Percentiles rank a stretch among this genome's conserved stretches.
These are phyloP conservation scores for Cotesia glomerata DNA, from an alignment of 1,140 invertebrate species.

Conservation along the genomic window DNA sequence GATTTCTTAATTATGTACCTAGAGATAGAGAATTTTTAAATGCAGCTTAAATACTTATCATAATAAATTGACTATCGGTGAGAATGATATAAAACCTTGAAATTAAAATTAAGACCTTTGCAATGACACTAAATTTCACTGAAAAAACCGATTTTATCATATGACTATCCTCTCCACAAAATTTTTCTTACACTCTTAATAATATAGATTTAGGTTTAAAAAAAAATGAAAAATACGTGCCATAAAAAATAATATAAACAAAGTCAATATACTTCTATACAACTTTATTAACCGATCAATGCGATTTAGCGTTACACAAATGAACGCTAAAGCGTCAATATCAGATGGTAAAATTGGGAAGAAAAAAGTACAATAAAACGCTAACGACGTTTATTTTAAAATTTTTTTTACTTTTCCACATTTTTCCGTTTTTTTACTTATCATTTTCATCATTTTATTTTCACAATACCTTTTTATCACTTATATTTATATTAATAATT, in stretches of 20 bases:
- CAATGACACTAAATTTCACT: too few relatives aligned
- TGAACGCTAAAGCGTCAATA: slow-evolving; percentile 53
- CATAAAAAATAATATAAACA: neutral
- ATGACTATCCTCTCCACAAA: too few relatives aligned
- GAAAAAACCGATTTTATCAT: too few relatives aligned
- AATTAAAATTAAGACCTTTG: too few relatives aligned
- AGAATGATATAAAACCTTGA: too few relatives aligned
- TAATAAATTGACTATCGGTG: too few relatives aligned
- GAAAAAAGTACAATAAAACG: slow-evolving; percentile 60
- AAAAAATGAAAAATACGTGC: too few relatives aligned
- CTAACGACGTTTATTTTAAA: slow-evolving; percentile 49
- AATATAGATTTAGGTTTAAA: too few relatives aligned
- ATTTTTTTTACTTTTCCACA: slow-evolving; percentile 6
- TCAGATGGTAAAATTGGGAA: slow-evolving; percentile 38
- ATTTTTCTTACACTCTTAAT: too few relatives aligned
- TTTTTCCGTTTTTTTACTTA: slow-evolving; percentile 9
- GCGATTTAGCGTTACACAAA: slow-evolving; percentile 60
- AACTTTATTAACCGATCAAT: slow-evolving; percentile 65
- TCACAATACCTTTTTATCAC: neutral
- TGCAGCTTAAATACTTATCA: too few relatives aligned
- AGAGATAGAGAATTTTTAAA: too few relatives aligned
- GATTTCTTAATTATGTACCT: too few relatives aligned
- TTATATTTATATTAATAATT: neutral
- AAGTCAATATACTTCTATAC: slow-evolving; percentile 59
- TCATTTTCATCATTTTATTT: neutral